These are phyloP conservation scores for Apteryx mantelli DNA, from an alignment of 2,113 vertebrate genomes.

Conservation along the genomic window DNA sequence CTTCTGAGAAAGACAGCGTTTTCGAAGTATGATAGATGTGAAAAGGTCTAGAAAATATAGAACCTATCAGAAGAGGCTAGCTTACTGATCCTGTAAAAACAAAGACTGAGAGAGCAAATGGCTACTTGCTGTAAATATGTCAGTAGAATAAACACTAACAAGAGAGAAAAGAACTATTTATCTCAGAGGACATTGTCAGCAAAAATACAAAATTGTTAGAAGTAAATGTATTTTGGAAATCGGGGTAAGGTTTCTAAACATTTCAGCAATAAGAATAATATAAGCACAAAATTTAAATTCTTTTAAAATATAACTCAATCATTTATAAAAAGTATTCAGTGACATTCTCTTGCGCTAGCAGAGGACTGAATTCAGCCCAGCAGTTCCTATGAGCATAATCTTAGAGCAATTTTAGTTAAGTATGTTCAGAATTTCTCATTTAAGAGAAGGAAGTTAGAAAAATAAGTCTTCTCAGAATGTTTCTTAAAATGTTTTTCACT, in stretches of 20 bases:
- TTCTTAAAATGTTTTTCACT: not conserved
- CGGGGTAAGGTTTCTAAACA: not conserved
- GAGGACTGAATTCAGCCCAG: not conserved
- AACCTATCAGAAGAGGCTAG: slow-evolving; percentile 15
- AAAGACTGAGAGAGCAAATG: slow-evolving; percentile 18
- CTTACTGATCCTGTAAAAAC: slow-evolving; percentile 4
- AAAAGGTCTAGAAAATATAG: not conserved
- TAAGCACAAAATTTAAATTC: not conserved
- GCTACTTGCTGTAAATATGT: slow-evolving; percentile 15
- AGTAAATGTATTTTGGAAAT: not conserved
- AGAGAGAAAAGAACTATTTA: not conserved
- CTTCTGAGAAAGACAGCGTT: not conserved
- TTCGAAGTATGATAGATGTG: not conserved
- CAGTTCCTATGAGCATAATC: not conserved
- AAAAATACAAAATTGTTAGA: not conserved
- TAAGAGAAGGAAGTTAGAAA: not conserved
- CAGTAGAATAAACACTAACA: not conserved
- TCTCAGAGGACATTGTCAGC: not conserved
- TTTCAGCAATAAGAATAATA: not conserved
- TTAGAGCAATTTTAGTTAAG: not conserved
- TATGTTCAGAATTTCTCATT: not conserved
- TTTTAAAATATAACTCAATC: not conserved
- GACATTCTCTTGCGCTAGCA: not conserved
- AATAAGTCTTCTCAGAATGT: not conserved
- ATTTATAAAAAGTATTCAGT: not conserved